Base-by-base conservation (phyloP, 35 echinoderm and acorn worm species). In the Eucidaris tribuloides region DNA sequence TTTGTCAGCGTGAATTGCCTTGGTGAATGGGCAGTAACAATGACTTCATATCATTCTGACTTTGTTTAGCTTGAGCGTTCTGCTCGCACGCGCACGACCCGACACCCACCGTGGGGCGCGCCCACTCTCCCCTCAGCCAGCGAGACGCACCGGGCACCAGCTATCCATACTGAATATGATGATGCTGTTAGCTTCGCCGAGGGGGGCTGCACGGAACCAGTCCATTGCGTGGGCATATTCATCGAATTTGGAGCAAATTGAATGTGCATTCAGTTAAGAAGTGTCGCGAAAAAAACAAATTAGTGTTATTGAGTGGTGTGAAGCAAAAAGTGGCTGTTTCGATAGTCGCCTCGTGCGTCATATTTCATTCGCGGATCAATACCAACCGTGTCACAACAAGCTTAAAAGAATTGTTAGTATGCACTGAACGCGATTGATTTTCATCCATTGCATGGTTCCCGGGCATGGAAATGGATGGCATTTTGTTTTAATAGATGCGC, bases 341-440 rank as follows among this genome's bases (percentile, higher is more conserved):
- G 44, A 74, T 74, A 74, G 24, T 27, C 41, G 68, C 68, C 68
- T 36, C 37, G 35, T 36, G 68, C n/a, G 68, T 74, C 68, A 74
- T 74, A n/a, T 74, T 74, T 41, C 68, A 74, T 74, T 35, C 35
- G 68, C 68, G 24, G 40, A 74, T 74, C 68, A 40, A 74, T 74
- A 74, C 68, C 24, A 40, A 40, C 24, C 22, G 40, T 74, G 68
- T 42, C 44, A 33, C 38, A 17, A 22, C 28, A 74, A 74, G 68
- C 68, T 74, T 74, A 74, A 74, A 74, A 34, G 68, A 74, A 74
- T 74, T 74, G 68, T 74, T 74, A 74, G 68, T 74, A 74, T 74
- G 68, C 68, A 74, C 68, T 41, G 36, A 36, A 36, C 34, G 14
- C n/a, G 35, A 74, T 74, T 44, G 68, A 74, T 74, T 74, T 74